Percentiles rank a stretch among this genome's conserved stretches.
Evolutionary conservation across 2,888 invertebrate genomes (phyloP).

Genomic region (Rotaria macrura): DNA sequence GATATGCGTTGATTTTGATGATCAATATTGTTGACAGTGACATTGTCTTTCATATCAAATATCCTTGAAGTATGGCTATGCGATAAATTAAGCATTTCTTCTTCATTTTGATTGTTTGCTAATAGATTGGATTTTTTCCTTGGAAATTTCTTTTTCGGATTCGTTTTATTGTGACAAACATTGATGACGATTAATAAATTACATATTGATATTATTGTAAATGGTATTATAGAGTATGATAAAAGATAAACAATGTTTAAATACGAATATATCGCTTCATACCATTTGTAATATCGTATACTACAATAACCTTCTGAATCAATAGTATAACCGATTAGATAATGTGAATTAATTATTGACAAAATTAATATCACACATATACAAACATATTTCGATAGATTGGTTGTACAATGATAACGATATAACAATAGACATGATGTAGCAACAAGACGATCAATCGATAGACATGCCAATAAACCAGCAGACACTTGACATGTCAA

Average conservation of each 20-base stretch:
- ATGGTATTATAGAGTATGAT: conserved; percentile 1
- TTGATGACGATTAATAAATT: background rate
- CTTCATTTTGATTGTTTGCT: background rate
- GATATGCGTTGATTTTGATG: no score
- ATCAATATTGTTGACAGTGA: no score
- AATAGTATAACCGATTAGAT: conserved; percentile 4
- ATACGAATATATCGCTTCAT: background rate
- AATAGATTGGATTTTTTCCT: background rate
- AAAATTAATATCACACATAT: background rate
- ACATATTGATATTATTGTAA: background rate
- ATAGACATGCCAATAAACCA: background rate
- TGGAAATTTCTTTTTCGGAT: background rate
- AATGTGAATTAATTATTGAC: background rate
- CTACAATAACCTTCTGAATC: background rate
- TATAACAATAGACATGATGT: background rate
- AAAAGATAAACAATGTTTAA: conserved; percentile 1
- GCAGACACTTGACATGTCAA: background rate
- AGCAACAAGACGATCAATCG: background rate
- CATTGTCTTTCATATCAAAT: no score
- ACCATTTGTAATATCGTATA: background rate
- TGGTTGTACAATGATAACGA: background rate
- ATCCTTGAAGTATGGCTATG: no score
- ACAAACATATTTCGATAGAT: background rate
- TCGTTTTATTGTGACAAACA: background rate
- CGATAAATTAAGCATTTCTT: background rate